These are phyloP conservation scores for Megalopta genalis DNA, from an alignment of 1,140 invertebrate species.

Conservation along the genomic window DNA sequence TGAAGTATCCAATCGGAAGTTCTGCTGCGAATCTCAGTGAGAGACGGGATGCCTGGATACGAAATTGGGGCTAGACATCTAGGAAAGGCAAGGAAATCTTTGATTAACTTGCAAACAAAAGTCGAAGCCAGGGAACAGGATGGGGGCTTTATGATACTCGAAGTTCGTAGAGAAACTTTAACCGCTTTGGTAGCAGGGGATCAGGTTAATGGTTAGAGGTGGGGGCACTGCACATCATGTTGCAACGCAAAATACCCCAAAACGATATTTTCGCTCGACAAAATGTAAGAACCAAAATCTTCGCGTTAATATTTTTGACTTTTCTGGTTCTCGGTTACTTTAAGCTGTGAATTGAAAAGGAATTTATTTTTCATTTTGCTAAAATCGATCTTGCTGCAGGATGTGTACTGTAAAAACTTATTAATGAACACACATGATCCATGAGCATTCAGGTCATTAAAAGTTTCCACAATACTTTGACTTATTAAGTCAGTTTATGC, in stretches of 20 bases:
- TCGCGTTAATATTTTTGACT: too few species aligned
- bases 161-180: conserved; percentile 33
- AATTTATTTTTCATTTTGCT: too few species aligned
- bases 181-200: neutral
- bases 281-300: neutral
- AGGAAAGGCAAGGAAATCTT: conserved; percentile 35
- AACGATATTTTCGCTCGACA: conserved; percentile 3
- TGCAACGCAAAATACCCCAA: conserved; percentile 12
- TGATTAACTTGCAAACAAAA: conserved; percentile 44
- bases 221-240: neutral
- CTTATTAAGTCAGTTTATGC: too few species aligned
- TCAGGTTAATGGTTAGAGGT: conserved; percentile 18
- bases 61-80: conserved; percentile 14
- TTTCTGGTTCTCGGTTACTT: too few species aligned
- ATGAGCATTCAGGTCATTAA: too few species aligned
- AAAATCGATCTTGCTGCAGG: too few species aligned
- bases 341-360: too few species aligned
- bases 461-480: too few species aligned
- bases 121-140: neutral
- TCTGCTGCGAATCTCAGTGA: neutral
- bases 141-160: conserved; percentile 27
- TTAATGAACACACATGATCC: too few species aligned
- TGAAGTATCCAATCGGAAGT: neutral
- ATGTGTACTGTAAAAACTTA: too few species aligned
- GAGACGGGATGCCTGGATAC: conserved; percentile 1